These are phyloP conservation scores for Trachymyrmex septentrionalis DNA, from an alignment of 1,140 invertebrate genomes.

Conservation along the genomic window DNA sequence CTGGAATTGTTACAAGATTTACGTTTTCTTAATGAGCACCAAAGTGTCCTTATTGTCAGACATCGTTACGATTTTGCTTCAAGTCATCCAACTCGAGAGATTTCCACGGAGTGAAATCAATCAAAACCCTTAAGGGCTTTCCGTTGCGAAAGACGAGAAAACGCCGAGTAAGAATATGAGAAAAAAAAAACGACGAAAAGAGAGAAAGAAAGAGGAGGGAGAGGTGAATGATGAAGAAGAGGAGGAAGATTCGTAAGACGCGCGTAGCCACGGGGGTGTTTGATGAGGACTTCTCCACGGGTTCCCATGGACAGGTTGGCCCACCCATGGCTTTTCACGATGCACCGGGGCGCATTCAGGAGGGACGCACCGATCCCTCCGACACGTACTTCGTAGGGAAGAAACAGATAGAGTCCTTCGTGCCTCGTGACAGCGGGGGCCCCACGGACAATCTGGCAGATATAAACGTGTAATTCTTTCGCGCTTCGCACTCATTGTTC, in stretches of 20 bases:
- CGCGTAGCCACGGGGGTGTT: slow-evolving; percentile 56
- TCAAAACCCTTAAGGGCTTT: slow-evolving; percentile 32
- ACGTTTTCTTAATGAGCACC: not conserved
- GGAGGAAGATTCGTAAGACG: slow-evolving; percentile 61
- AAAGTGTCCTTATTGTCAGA: not conserved
- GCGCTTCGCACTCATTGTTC: slow-evolving; percentile 77
- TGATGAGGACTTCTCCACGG: slow-evolving; percentile 64
- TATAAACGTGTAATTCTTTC: slow-evolving; percentile 76
- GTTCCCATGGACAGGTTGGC: slow-evolving; percentile 78
- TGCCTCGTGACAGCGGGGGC: slow-evolving; percentile 74
- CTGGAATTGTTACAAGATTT: slow-evolving; percentile 18
- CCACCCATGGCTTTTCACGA: slow-evolving; percentile 76
- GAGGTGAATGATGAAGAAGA: slow-evolving; percentile 29
- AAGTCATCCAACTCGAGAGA: not conserved
- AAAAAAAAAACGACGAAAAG: not conserved
- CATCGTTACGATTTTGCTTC: slow-evolving; percentile 20
- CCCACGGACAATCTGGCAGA: slow-evolving; percentile 63
- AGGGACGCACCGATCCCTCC: slow-evolving; percentile 40
- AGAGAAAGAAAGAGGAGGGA: not conserved
- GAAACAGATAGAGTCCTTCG: slow-evolving; percentile 77
- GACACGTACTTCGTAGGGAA: slow-evolving; percentile 34
- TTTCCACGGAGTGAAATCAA: slow-evolving; percentile 63
- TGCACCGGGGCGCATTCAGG: slow-evolving; percentile 55
- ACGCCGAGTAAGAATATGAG: not conserved
- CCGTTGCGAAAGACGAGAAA: slow-evolving; percentile 51